A percentile compares a stretch with the other conserved stretches of the same genome.
Conservation (phyloP, 2,888 invertebrate genomes). For the Yponomeuta sedellus region DNA sequence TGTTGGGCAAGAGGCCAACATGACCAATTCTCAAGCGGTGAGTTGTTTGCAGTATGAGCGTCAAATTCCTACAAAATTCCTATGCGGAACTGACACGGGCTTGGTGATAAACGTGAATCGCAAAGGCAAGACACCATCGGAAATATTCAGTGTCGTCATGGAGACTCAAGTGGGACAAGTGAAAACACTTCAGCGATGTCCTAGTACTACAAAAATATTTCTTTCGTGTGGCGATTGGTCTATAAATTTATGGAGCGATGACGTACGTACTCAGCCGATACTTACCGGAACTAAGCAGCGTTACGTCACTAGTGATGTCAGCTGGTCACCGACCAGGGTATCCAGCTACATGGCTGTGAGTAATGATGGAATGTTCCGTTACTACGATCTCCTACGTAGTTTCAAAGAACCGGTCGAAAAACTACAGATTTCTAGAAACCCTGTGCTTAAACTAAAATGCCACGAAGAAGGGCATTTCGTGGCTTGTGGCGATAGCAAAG, state of each 20-base stretch:
- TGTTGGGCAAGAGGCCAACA: constrained; percentile 68
- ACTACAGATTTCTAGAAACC: neutral
- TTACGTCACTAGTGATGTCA: constrained; percentile 49
- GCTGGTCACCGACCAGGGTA: constrained; percentile 65
- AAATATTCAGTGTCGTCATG: constrained; percentile 79
- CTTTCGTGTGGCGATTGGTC: constrained; percentile 80
- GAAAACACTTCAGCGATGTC: constrained; percentile 80
- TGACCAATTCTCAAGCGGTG: constrained; percentile 77
- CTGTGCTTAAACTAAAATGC: neutral
- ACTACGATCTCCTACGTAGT: constrained; percentile 89
- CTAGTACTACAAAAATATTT: constrained; percentile 59
- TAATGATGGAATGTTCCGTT: constrained; percentile 84
- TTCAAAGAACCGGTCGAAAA: constrained; percentile 81
- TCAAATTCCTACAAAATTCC: constrained; percentile 79
- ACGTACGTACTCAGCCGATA: constrained; percentile 72
- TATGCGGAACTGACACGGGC: constrained; percentile 63
- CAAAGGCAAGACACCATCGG: constrained; percentile 80
- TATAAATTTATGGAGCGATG: constrained; percentile 84
- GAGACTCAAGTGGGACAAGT: constrained; percentile 77
- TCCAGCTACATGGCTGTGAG: constrained; percentile 63
- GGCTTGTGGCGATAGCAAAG: neutral
- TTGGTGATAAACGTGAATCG: constrained; percentile 80
- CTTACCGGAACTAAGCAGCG: constrained; percentile 54
- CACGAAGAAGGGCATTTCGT: neutral
- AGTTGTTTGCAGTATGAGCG: constrained; percentile 81